phyloP scores from a whole-genome alignment of 2,797 vertebrate genomes.

The Tangara arthus region DNA sequence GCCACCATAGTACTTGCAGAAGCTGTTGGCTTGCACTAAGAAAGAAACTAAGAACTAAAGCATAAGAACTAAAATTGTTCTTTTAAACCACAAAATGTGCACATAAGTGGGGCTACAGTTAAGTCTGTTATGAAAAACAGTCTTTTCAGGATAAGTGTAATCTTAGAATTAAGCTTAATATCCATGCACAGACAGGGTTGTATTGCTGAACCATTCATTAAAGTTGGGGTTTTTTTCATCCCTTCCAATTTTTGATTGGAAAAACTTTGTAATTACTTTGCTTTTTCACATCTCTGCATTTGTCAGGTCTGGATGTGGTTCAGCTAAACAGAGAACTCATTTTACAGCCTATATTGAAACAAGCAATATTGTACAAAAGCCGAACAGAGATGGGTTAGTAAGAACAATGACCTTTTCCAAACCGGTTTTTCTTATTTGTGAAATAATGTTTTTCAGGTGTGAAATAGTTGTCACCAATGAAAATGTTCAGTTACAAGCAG shows the following conservation, averaged over 20 bases:
- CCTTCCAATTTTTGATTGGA: background rate
- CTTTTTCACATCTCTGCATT: background rate
- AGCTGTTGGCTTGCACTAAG: background rate
- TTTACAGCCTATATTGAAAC: background rate
- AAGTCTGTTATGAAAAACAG: background rate
- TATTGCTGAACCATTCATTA: background rate
- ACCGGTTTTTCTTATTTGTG: background rate
- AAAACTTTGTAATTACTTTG: background rate
- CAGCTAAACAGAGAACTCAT: background rate
- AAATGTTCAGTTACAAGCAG: background rate
- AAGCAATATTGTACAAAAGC: background rate
- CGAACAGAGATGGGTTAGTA: background rate
- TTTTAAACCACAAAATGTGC: constrained; percentile 2
- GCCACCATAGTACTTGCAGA: background rate
- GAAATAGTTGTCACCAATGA: background rate
- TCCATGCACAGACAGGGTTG: background rate
- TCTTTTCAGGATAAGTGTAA: background rate
- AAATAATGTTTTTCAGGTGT: background rate
- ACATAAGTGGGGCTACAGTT: background rate
- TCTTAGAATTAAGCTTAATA: background rate
- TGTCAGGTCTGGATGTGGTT: background rate
- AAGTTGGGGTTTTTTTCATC: background rate
- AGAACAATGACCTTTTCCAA: background rate
- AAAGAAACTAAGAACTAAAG: background rate
- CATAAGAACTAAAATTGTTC: background rate